Percentiles rank a stretch among this genome's conserved stretches.
These are phyloP conservation scores for Polyergus mexicanus DNA, from an alignment of 1,140 invertebrate species.

Conservation along the genomic window DNA sequence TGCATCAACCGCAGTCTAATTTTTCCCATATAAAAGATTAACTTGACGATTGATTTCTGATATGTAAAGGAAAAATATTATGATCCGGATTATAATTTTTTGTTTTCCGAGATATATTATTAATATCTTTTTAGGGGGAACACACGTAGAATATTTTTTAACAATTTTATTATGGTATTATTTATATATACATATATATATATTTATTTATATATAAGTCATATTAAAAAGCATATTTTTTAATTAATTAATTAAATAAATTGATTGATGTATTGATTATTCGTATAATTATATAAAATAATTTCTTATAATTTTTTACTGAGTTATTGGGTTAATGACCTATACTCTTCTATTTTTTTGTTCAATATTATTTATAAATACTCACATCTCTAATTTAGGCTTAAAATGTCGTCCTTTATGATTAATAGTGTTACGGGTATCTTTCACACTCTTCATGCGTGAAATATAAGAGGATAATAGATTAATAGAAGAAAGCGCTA, in stretches of 20 bases:
- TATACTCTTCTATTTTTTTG: background rate
- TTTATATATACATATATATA: background rate
- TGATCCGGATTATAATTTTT: background rate
- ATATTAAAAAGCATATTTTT: background rate
- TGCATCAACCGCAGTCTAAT: conserved; percentile 1
- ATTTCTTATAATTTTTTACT: background rate
- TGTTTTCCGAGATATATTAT: background rate
- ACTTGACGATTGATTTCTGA: background rate
- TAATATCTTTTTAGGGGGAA: too few species aligned
- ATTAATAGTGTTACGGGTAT: conserved; percentile 25
- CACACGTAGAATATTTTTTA: background rate
- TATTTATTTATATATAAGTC: too few species aligned
- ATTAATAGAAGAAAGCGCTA: conserved; percentile 17
- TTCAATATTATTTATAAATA: conserved; percentile 1
- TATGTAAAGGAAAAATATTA: background rate
- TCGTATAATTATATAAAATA: background rate
- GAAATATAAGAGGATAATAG: conserved; percentile 13
- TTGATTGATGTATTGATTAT: background rate
- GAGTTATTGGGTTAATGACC: background rate
- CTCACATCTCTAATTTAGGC: conserved; percentile 11
- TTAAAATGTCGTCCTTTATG: conserved; percentile 7
- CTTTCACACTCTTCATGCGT: conserved; percentile 11
- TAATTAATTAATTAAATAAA: background rate
- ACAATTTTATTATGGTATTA: background rate
- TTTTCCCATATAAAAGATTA: conserved; percentile 14